Evolutionary conservation across 2,888 invertebrate species (phyloP), one percentile per base, ranked within the genome.

Genomic region (Ormia ochracea): DNA sequence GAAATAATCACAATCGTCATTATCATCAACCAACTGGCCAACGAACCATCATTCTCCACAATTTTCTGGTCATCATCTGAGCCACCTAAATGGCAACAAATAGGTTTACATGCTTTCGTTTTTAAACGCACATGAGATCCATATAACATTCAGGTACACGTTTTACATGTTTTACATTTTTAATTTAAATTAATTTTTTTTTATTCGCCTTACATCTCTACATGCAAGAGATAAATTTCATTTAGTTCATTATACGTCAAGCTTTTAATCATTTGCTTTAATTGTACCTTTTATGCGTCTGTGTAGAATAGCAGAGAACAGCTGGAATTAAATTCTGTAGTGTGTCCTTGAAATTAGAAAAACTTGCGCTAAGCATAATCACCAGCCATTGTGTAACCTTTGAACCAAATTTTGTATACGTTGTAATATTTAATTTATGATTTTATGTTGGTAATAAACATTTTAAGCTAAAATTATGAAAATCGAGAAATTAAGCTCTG

Each of bases 181-280:
- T 74, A 78, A 79, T 79, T 79, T 79, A 41, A 65, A 58, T 69
- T 79, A 73, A 66, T 68, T 68, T 73, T 73, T 41, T 45, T 36
- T 66, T 41, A 12, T 66, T 41, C 28, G n/a, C 50, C 19, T n/a
- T 10, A 38, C 48, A 12, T 70, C 14, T 4, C 21, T 56, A 14
- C 23, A 45, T 23, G 19, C 23, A 9, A 43, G 31, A 28, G 36
- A 19, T 33, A 36, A 36, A 17, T 56, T 23, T 33, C 17, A 21
- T 21, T 56, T 21, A 12, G 7, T 23, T 65, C 12, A 28, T 65
- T 50, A 14, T 36, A 61, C 19, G 31, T 0, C 14, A 21, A 31
- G 36, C 5, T 33, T 31, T 48, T 48, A 4, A 28, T 3, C 28
- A 28, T 28, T 28, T 28, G 28, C 28, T 28, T 3, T 3, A 28